phyloP scores from a whole-genome alignment of 1,140 invertebrate species.

The Periplaneta americana region DNA sequence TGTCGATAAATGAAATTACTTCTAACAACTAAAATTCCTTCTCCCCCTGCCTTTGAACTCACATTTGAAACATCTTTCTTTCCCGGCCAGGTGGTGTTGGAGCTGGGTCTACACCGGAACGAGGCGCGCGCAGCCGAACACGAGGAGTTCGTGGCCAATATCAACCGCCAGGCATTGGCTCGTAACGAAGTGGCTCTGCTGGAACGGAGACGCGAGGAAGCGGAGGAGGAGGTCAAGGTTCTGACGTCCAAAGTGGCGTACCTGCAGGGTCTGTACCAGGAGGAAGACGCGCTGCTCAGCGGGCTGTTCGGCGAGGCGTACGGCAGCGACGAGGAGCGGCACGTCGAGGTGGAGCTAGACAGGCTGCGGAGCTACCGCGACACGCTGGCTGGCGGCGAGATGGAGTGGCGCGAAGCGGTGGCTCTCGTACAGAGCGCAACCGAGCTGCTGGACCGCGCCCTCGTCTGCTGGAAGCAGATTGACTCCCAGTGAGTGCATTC shows the following conservation, averaged over 20 bases:
- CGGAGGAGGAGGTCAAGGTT: conserved; percentile 37
- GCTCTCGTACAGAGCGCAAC: conserved; percentile 23
- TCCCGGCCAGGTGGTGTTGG: conserved; percentile 22
- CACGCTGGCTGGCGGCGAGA: conserved; percentile 28
- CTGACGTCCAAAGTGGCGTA: conserved; percentile 39
- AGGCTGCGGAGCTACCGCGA: conserved; percentile 46
- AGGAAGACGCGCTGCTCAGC: conserved; percentile 49
- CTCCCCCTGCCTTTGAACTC: too few species aligned
- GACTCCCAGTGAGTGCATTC: conserved; percentile 9
- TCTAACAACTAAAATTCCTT: too few species aligned
- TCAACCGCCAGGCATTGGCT: conserved; percentile 29
- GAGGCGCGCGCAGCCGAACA: conserved; percentile 26
- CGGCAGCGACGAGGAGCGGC: conserved; percentile 45
- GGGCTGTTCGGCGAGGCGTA: conserved; percentile 46
- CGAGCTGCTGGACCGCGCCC: conserved; percentile 1
- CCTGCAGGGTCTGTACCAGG: conserved; percentile 45
- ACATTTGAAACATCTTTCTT: too few species aligned
- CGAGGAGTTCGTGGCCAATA: conserved; percentile 31
- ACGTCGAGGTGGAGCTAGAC: conserved; percentile 48
- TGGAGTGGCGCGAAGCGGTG: conserved; percentile 28
- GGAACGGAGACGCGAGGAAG: conserved; percentile 28
- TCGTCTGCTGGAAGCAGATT: not conserved
- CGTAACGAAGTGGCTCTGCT: conserved; percentile 24
- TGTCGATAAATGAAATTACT: too few species aligned
- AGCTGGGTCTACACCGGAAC: conserved; percentile 25